Percentiles rank a stretch among this genome's conserved stretches.
Evolutionary conservation across 1,140 invertebrate species (phyloP).

Genomic region (Caenorhabditis remanei): DNA sequence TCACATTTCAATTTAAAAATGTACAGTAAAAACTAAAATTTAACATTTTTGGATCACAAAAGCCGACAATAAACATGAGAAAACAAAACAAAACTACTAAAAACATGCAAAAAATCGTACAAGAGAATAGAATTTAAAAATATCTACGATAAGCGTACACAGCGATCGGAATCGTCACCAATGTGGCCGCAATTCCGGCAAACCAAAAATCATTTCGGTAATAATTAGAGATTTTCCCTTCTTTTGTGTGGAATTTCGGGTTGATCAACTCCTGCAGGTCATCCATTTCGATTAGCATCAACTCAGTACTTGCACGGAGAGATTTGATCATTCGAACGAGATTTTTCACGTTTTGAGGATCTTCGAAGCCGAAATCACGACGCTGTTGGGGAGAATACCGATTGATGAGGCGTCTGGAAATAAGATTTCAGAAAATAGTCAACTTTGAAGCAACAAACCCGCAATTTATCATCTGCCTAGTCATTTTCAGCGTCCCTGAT

Average conservation of each 20-base stretch:
- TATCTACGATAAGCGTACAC: background rate
- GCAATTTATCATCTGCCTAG: background rate
- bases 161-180: background rate
- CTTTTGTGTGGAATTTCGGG: background rate
- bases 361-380: constrained; percentile 23
- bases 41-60: background rate
- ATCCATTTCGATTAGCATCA: constrained; percentile 7
- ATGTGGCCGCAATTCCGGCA: background rate
- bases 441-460: background rate
- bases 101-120: background rate
- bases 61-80: background rate
- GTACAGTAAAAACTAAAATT: no score
- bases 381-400: background rate
- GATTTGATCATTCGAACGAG: background rate
- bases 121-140: background rate
- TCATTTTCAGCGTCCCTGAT: background rate
- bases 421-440: background rate
- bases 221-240: background rate
- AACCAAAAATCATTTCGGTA: background rate
- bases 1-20: no score
- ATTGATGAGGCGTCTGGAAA: background rate
- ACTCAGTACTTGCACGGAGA: background rate
- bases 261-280: background rate
- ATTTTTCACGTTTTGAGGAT: background rate
- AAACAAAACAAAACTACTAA: background rate